phyloP scores from a whole-genome alignment of 2,797 vertebrate genomes.

The Mionectes olivaceus region DNA sequence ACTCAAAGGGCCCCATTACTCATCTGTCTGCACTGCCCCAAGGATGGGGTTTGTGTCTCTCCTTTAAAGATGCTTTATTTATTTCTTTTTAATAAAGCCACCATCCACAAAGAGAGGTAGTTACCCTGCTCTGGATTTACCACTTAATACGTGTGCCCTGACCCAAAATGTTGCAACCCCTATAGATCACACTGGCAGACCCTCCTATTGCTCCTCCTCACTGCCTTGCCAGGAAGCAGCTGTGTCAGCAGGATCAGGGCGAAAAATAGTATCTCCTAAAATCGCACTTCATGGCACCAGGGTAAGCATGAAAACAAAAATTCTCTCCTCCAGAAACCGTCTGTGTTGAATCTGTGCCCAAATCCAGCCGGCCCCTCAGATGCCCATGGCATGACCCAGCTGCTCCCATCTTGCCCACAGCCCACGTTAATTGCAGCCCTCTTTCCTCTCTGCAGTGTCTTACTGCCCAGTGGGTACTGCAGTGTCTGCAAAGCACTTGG shows the following conservation, averaged over 20 bases:
- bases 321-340: background rate
- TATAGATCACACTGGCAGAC: background rate
- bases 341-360: background rate
- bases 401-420: background rate
- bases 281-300: background rate
- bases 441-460: background rate
- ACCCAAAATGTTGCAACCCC: background rate
- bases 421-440: background rate
- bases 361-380: background rate
- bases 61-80: constrained; percentile 32
- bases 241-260: background rate
- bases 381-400: background rate
- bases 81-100: background rate
- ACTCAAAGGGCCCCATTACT: constrained; percentile 64
- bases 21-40: constrained; percentile 52
- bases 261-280: background rate
- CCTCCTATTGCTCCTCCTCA: background rate
- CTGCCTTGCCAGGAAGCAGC: background rate
- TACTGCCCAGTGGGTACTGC: background rate
- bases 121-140: background rate
- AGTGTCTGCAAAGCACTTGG: background rate
- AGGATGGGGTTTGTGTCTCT: constrained; percentile 41
- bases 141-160: background rate
- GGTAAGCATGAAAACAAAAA: background rate
- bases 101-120: background rate